Conservation (phyloP, 2,888 invertebrate genomes). For the Cabera pusaria region DNA sequence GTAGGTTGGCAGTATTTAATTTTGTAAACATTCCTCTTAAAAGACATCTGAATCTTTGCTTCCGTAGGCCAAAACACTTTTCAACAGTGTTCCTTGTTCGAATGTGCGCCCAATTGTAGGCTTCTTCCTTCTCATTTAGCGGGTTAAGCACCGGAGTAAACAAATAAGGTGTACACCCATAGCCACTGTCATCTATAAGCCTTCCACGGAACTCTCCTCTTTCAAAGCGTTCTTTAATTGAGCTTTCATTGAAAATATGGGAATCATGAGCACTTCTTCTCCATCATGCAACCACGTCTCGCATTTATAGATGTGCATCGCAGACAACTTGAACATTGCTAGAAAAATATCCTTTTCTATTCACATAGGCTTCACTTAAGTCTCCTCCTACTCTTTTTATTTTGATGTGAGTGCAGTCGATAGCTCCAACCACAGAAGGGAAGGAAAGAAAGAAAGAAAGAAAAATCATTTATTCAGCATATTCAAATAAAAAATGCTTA, state of each 20-base stretch:
- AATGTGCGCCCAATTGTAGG: slow-evolving; percentile 25
- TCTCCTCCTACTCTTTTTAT: slow-evolving; percentile 3
- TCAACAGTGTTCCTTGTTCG: slow-evolving; percentile 27
- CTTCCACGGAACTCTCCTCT: slow-evolving; percentile 1
- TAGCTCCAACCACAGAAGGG: background rate
- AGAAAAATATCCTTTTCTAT: slow-evolving; percentile 9
- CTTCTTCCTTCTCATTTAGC: slow-evolving; percentile 1
- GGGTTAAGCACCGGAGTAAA: slow-evolving; percentile 24
- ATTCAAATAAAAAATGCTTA: too few species aligned
- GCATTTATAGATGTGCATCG: slow-evolving; percentile 2
- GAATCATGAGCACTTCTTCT: slow-evolving; percentile 6
- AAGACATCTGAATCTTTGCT: too few species aligned
- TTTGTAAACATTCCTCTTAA: too few species aligned
- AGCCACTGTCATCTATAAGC: background rate
- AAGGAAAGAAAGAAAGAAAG: too few species aligned
- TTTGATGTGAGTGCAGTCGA: slow-evolving; percentile 1
- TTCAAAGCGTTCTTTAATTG: slow-evolving; percentile 1
- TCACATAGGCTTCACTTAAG: slow-evolving; percentile 1
- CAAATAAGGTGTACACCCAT: slow-evolving; percentile 15
- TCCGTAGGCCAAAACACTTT: slow-evolving; percentile 27
- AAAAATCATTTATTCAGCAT: too few species aligned
- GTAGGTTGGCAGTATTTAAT: too few species aligned
- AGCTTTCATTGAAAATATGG: slow-evolving; percentile 1
- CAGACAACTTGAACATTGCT: slow-evolving; percentile 7
- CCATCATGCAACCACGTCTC: slow-evolving; percentile 2